Percentiles rank a stretch among this genome's conserved stretches.
Evolutionary conservation across 30 jellyfish, hydroid and myxozoan species (phyloP).

Genomic region (Aurelia coerulea): DNA sequence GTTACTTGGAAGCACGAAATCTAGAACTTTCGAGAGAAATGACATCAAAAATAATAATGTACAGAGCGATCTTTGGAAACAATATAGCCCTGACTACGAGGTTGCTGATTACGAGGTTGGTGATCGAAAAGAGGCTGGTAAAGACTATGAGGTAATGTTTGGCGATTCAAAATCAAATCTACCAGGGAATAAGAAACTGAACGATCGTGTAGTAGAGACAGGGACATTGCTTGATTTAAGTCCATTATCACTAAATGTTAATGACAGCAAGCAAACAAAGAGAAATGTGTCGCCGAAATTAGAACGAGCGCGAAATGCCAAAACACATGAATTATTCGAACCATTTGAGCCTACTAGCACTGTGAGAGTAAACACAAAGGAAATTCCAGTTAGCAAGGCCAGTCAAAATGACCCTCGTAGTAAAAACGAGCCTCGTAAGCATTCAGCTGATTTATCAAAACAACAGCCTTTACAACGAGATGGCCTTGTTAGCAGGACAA

Average conservation of each 20-base stretch:
- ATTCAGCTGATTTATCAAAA: neutral
- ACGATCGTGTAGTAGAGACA: too few species aligned
- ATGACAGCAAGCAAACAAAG: neutral
- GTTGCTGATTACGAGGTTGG: neutral
- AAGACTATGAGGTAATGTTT: neutral
- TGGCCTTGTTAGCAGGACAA: conserved; percentile 53
- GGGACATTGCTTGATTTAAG: neutral
- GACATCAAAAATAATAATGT: neutral
- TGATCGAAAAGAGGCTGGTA: neutral
- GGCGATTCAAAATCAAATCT: neutral
- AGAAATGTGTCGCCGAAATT: neutral
- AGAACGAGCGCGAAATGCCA: neutral
- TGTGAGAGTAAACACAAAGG: neutral
- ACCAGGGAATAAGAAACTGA: too few species aligned
- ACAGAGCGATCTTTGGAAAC: conserved; percentile 12
- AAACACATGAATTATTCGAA: neutral
- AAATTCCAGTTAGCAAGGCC: neutral
- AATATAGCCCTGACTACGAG: conserved; percentile 11
- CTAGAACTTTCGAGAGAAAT: conserved; percentile 26
- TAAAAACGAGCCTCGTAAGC: neutral
- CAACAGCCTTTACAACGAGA: conserved; percentile 16
- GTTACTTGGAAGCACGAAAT: neutral
- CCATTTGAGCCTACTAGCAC: neutral
- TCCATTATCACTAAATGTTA: neutral
- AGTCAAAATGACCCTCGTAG: too few species aligned